Evolutionary conservation across 2,888 invertebrate species (phyloP).

Genomic region (Euphydryas editha): DNA sequence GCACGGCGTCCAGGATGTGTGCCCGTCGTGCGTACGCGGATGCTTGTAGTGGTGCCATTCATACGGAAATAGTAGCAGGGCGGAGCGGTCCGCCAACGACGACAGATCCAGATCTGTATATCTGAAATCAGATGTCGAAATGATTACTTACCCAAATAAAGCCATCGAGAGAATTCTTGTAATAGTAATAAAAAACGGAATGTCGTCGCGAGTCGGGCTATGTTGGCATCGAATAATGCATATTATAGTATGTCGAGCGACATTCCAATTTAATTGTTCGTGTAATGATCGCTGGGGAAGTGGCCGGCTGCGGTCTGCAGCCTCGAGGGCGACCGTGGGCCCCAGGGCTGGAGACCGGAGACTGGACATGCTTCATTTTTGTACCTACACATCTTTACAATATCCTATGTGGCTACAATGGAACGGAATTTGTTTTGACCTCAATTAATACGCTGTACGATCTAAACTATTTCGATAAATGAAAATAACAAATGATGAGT

Average conservation of each 20-base stretch:
- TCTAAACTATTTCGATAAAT: no score
- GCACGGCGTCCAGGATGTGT: conserved; percentile 62
- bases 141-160: conserved; percentile 7
- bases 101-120: neutral
- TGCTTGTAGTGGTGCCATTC: conserved; percentile 57
- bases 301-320: conserved; percentile 28
- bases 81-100: conserved; percentile 34
- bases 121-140: conserved; percentile 1
- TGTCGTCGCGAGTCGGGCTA: conserved; percentile 22
- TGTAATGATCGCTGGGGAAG: conserved; percentile 48
- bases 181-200: neutral
- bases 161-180: conserved; percentile 5
- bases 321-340: no score
- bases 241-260: conserved; percentile 21
- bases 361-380: neutral
- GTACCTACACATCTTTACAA: neutral
- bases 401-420: neutral
- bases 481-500: no score
- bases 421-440: neutral
- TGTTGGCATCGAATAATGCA: conserved; percentile 29
- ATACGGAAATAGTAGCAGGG: conserved; percentile 62
- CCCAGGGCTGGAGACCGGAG: no score
- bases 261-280: conserved; percentile 60
- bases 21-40: conserved; percentile 36
- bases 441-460: no score